Base-by-base conservation (phyloP, 1,140 invertebrate species). In the Pogonus chalceus region DNA sequence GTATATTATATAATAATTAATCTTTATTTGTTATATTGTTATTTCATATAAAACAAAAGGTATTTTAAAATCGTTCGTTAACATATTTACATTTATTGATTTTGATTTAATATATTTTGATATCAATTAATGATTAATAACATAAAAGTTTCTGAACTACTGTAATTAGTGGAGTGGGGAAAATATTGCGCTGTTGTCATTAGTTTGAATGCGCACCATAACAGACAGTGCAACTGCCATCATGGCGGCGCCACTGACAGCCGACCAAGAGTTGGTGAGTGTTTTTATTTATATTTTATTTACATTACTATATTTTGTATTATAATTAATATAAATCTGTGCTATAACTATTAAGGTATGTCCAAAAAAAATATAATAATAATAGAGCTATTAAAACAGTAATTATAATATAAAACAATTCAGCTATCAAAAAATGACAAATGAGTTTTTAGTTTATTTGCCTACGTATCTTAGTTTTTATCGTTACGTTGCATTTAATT, bases 211-310 rank as follows among this genome's bases (percentile, higher is more conserved):
- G 47, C 22, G 47, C 22, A 49, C 4, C n/a, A n/a, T n/a, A n/a
- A n/a, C 2, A 22, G 47, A 22, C 18, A 49, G 47, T 49, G 47
- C 20, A 22, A 51, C 22, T 18, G 21, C 3, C 49, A 51, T 24
- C 23, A 83, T 84, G 82, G 80, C 80, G 72, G 77, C 80, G 71
- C 75, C 76, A 63, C 73, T 83, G 71, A 81, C 80, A 66, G 74
- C 77, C 66, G 80, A 84, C 68, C 80, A 84, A 68, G 81, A 83
- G 67, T 76, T 80, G 79, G 82, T 84, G 69, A 79, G 76, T 74
- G 56, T 63, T 60, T 62, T 57, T 18, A 43, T 65, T 56, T 54
- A 56, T 52, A 60, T 56, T 59, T 63, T 49, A 47, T 52, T 52
- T 43, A 31, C 14, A 31, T 7, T 31, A 31, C 4, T 31, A 31